phyloP scores from a whole-genome alignment of 2,113 vertebrate genomes.

The Delphinapterus leucas region DNA sequence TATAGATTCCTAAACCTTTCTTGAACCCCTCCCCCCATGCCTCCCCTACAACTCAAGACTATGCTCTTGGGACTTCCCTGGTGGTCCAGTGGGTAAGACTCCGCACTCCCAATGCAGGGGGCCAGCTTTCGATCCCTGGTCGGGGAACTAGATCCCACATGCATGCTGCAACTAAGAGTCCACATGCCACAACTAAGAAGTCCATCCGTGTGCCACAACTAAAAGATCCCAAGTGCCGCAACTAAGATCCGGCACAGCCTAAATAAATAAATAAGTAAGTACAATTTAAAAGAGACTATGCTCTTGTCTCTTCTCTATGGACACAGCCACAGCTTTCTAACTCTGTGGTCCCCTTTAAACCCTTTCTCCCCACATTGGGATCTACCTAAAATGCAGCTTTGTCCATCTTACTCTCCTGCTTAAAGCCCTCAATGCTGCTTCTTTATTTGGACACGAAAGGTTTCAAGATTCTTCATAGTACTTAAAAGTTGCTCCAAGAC shows the following conservation, averaged over 20 bases:
- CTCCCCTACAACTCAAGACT: not conserved
- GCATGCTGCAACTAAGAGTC: too few species aligned
- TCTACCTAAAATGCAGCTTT: not conserved
- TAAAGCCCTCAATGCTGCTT: not conserved
- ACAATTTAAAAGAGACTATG: too few species aligned
- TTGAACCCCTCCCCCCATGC: not conserved
- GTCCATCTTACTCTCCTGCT: not conserved
- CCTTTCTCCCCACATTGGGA: not conserved
- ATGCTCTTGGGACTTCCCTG: not conserved
- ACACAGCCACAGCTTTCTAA: not conserved
- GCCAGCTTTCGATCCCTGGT: too few species aligned
- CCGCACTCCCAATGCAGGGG: too few species aligned
- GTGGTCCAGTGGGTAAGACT: too few species aligned
- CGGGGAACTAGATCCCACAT: too few species aligned
- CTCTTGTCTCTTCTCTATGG: not conserved
- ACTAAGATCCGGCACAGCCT: too few species aligned
- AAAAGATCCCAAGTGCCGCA: too few species aligned
- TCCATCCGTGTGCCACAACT: too few species aligned
- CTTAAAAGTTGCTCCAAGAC: not conserved
- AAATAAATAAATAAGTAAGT: too few species aligned
- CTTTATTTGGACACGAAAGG: not conserved
- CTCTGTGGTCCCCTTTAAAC: not conserved
- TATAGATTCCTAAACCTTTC: not conserved
- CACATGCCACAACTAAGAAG: too few species aligned
- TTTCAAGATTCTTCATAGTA: not conserved